Base-by-base conservation (phyloP, 2,888 invertebrate species). In the Endomychus coccineus region DNA sequence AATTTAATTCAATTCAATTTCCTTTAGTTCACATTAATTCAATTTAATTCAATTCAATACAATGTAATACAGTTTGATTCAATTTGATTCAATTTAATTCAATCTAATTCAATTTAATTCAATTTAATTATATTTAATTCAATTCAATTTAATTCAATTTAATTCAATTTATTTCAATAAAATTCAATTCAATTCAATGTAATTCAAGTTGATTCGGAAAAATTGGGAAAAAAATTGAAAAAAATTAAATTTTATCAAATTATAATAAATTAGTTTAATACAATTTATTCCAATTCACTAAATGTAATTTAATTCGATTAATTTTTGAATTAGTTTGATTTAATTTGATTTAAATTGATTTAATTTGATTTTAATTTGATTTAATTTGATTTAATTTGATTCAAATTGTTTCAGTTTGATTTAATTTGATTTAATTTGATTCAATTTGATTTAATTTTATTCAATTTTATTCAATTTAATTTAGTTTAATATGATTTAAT, bases 1-100 rank as follows among this genome's bases (percentile, higher is more conserved):
- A n/a, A n/a, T 19, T 19, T 19, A 19, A n/a, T 19, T 19, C n/a
- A 19, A n/a, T 19, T 19, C n/a, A 19, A 19, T 19, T 19, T 19
- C 6, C 21, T 19, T 19, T 19, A n/a, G 21, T 19, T 19, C n/a
- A n/a, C 21, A 7, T 19, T 19, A n/a, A n/a, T 19, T 19, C n/a
- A n/a, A 6, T 19, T 19, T 19, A n/a, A n/a, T n/a, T 19, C n/a
- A 19, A 6, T 19, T 19, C n/a, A 19, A 19, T 19, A 7, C n/a
- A n/a, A 6, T 19, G 6, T 19, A n/a, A n/a, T 19, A 7, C n/a
- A n/a, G 6, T 19, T 19, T 7, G 21, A n/a, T 19, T 19, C n/a
- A n/a, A 6, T 19, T 19, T 19, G 21, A n/a, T 19, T 19, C n/a
- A n/a, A 6, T 19, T 19, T 7, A n/a, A n/a, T 19, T 19, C n/a